These are phyloP conservation scores for Subanguina moxae DNA, from an alignment of 1,140 invertebrate genomes.

Conservation along the genomic window DNA sequence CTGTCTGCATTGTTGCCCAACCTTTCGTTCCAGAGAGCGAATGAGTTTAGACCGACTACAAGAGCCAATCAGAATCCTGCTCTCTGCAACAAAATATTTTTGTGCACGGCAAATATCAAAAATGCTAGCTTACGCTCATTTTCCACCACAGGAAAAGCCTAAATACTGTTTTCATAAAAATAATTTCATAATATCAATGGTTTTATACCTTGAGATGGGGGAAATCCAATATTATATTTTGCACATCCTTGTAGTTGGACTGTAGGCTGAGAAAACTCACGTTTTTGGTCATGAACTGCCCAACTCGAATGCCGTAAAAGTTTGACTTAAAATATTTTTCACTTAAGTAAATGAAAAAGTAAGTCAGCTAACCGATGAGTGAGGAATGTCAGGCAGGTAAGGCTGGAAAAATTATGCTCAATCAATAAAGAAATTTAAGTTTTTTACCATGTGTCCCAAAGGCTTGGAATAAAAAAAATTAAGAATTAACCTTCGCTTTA, in stretches of 20 bases:
- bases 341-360: too few species aligned
- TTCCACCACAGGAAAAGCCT: slow-evolving; percentile 54
- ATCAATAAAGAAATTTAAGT: too few species aligned
- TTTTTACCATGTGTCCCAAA: too few species aligned
- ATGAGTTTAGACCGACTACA: slow-evolving; percentile 41
- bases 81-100: neutral
- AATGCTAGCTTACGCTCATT: slow-evolving; percentile 24
- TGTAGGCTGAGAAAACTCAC: slow-evolving; percentile 34
- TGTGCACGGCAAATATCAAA: neutral
- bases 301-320: slow-evolving; percentile 48
- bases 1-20: neutral
- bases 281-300: slow-evolving; percentile 49
- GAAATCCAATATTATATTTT: slow-evolving; percentile 36
- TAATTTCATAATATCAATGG: neutral
- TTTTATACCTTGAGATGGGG: slow-evolving; percentile 25
- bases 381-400: slow-evolving; percentile 72
- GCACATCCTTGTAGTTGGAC: slow-evolving; percentile 49
- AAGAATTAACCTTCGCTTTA: too few species aligned
- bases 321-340: slow-evolving; percentile 7
- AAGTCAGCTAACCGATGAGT: slow-evolving; percentile 16
- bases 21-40: neutral
- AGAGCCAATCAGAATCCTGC: slow-evolving; percentile 49
- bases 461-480: too few species aligned
- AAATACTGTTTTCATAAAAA: neutral
- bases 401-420: slow-evolving; percentile 67